These are phyloP conservation scores for Matsumurasca onukii DNA, from an alignment of 1,140 invertebrate genomes.

Conservation along the genomic window DNA sequence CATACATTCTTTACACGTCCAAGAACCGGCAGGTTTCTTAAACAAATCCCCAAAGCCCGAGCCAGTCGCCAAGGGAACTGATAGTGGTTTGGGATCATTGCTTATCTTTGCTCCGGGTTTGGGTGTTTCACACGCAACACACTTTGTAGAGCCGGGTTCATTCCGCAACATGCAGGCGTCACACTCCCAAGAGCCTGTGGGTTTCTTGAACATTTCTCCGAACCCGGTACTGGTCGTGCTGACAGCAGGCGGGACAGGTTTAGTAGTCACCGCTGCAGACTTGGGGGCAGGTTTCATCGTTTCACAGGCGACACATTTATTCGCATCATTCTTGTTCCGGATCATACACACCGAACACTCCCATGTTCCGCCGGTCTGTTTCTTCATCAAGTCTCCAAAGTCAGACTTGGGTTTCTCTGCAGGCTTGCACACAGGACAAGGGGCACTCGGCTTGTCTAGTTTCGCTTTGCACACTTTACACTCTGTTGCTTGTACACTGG, in stretches of 20 bases:
- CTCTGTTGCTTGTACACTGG: too few relatives aligned
- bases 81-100: slow-evolving; percentile 49
- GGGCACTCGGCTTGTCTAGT: slow-evolving; percentile 42
- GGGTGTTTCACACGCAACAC: slow-evolving; percentile 52
- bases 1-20: slow-evolving; percentile 62
- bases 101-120: slow-evolving; percentile 42
- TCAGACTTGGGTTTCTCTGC: slow-evolving; percentile 45
- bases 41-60: slow-evolving; percentile 53
- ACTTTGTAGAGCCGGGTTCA: slow-evolving; percentile 52
- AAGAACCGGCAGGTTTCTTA: slow-evolving; percentile 53
- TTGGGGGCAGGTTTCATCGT: slow-evolving; percentile 53
- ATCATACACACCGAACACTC: slow-evolving; percentile 61
- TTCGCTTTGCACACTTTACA: slow-evolving; percentile 50
- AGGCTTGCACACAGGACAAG: slow-evolving; percentile 52
- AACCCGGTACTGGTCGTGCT: slow-evolving; percentile 44
- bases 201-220: slow-evolving; percentile 54
- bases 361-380: slow-evolving; percentile 56
- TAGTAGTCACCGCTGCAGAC: slow-evolving; percentile 34
- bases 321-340: slow-evolving; percentile 53
- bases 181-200: slow-evolving; percentile 59
- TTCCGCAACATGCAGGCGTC: slow-evolving; percentile 60
- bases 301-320: slow-evolving; percentile 58
- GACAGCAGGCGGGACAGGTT: not conserved
- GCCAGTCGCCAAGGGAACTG: not conserved
- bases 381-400: slow-evolving; percentile 53